Conservation (phyloP, 2,113 vertebrate genomes). For the Takifugu bimaculatus region DNA sequence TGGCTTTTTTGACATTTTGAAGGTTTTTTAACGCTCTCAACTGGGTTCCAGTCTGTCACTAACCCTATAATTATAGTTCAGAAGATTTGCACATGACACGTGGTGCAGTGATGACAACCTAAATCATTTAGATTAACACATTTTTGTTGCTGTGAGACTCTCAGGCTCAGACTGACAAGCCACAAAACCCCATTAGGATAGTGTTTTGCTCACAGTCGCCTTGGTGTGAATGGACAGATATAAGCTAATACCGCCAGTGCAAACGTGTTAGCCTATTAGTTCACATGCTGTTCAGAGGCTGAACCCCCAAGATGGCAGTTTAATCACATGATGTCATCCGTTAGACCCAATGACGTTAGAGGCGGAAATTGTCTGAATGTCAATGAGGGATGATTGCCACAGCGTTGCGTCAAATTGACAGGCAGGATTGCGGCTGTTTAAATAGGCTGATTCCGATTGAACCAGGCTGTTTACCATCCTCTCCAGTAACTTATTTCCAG, state of each 20-base stretch:
- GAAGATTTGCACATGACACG: background rate
- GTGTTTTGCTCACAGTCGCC: conserved; percentile 9
- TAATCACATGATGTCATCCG: conserved; percentile 33
- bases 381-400: conserved; percentile 62
- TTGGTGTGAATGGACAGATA: conserved; percentile 26
- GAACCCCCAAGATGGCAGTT: conserved; percentile 19
- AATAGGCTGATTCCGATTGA: conserved; percentile 27
- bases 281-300: conserved; percentile 1
- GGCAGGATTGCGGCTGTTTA: conserved; percentile 39
- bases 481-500: conserved; percentile 3
- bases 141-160: conserved; percentile 18
- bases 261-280: conserved; percentile 21
- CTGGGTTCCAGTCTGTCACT: conserved; percentile 14
- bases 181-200: conserved; percentile 15
- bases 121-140: conserved; percentile 29
- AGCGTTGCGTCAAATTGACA: conserved; percentile 65
- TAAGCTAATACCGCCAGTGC: conserved; percentile 5
- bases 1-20: conserved; percentile 8
- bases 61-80: conserved; percentile 24
- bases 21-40: conserved; percentile 2
- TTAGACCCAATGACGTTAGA: conserved; percentile 50
- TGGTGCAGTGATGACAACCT: conserved; percentile 10
- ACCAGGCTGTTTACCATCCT: conserved; percentile 35
- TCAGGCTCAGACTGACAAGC: conserved; percentile 6
- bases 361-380: conserved; percentile 53